Base-by-base conservation (phyloP, 2,888 invertebrate genomes). In the Brassicogethes aeneus region DNA sequence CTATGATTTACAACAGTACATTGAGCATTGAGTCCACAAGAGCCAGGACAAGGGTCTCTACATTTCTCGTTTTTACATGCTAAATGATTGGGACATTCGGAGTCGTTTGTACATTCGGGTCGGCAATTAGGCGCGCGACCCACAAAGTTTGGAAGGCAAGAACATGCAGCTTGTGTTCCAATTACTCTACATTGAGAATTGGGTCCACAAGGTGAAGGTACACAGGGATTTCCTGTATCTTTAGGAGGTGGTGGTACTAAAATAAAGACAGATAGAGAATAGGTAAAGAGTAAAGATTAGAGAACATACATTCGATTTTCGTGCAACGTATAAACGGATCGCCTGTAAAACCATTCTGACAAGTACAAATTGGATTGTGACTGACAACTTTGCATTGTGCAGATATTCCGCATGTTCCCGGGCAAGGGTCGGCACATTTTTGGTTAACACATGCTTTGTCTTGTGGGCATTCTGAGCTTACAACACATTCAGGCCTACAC, bases 111-210 rank as follows among this genome's bases (percentile, higher is more conserved):
- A 61, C 89, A 89, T 66, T 89, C 88, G 1, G 90, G 87, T 56
- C 88, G 74, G 60, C 90, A 91, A 59, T 86, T 87, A 16, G 89
- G 89, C 37, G 91, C 85, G 52, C 88, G 77, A 45, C 91, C 91
- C 36, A 88, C 76, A 60, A 82, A 89, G 60, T 87, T 84, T 16
- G 79, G 72, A 51, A 83, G 69, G 65, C 89, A 90, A 35, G 88
- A 87, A 61, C 89, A 89, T 36, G 88, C 88, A n/a, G 87, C 82
- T 66, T 87, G 85, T 44, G 80, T 78, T 40, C 85, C 84, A 48
- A 88, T 81, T 35, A 85, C 77, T 47, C 83, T 78, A 61, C 89
- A 89, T 61, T 85, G 81, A 2, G 88, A 85, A 61, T 88, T 81
- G 1, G 86, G 84, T 40, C 89, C 89, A 62, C 89, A 89, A 0